A percentile compares a stretch with the other conserved stretches of the same genome.
These are phyloP conservation scores for Eilema depressum DNA, from an alignment of 2,888 invertebrate genomes.

Conservation along the genomic window DNA sequence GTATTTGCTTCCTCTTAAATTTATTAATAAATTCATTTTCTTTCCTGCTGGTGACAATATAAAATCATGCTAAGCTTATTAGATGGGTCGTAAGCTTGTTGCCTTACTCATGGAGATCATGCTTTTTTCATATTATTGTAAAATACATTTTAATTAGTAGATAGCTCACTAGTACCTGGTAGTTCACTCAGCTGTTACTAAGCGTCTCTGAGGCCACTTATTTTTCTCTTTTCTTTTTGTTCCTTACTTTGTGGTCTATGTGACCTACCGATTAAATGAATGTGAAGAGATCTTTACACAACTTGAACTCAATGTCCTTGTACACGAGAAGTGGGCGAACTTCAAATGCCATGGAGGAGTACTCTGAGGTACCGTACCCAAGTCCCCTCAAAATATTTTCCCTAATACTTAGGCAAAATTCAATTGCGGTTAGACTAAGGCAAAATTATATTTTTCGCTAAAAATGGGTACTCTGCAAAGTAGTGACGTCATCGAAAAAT, in stretches of 20 bases:
- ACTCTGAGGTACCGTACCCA: background rate
- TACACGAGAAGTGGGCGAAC: background rate
- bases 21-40: background rate
- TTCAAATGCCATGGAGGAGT: conserved; percentile 7
- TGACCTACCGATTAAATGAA: background rate
- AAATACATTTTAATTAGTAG: no score
- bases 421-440: background rate
- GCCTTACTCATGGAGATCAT: background rate
- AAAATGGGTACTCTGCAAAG: background rate
- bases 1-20: background rate
- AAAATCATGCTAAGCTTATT: no score
- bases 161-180: background rate
- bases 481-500: conserved; percentile 15
- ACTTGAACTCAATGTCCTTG: conserved; percentile 1
- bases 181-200: background rate
- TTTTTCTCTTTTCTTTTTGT: background rate
- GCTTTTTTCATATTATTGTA: no score
- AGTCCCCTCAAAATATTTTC: conserved; percentile 10
- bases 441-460: background rate
- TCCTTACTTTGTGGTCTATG: background rate
- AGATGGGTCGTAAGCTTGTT: background rate
- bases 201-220: background rate
- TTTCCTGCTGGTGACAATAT: background rate
- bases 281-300: background rate
- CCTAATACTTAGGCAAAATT: conserved; percentile 1